Base-by-base conservation (phyloP, 1,140 invertebrate species). In the Cyclargus thomasi region DNA sequence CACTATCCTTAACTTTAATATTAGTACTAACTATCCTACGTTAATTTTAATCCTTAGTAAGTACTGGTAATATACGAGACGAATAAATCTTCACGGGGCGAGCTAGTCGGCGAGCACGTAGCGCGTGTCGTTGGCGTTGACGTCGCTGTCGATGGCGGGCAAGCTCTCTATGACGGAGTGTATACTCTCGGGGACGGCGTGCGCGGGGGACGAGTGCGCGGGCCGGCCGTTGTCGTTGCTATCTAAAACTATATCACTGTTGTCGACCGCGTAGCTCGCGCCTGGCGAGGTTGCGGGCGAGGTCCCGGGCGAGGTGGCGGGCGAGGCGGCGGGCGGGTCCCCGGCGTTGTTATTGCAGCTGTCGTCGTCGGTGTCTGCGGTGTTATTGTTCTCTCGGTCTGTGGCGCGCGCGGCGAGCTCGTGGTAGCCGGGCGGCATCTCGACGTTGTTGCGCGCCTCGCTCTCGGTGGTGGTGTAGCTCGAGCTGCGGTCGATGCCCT, bases 371-470 rank as follows among this genome's bases (percentile, higher is more conserved):
- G 21, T 62, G 35, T 14, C 47, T 6, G 29, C 20, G 62, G 3
- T 64, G 36, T 65, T 47, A 63, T 35, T 14, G 14, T 47, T 47
- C 14, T 47, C 39, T 11, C 39, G 6, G n/a, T 35, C 67, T 36
- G n/a, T 57, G 22, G 72, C 67, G n/a, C 73, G 72, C 2, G 73
- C 62, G 0, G 78, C 73, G 11, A 79, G 57, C 39, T 90, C 87
- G 6, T 88, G 85, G 57, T 90, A 88, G 18, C 82, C 72, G 0
- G 86, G 87, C 1, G 87, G 87, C 85, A 90, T 83, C 72, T 88
- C 87, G 4, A 88, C 65, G 21, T 88, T 90, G 57, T 62, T 81
- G 5, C 75, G 76, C 0, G 85, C 85, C 67, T 83, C 82, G 17
- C 79, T 69, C 8, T 78, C 75, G 0, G 53, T 64, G 8, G 67